Evolutionary conservation across 2,113 vertebrate species (phyloP).

Genomic region (Charadrius vociferus): DNA sequence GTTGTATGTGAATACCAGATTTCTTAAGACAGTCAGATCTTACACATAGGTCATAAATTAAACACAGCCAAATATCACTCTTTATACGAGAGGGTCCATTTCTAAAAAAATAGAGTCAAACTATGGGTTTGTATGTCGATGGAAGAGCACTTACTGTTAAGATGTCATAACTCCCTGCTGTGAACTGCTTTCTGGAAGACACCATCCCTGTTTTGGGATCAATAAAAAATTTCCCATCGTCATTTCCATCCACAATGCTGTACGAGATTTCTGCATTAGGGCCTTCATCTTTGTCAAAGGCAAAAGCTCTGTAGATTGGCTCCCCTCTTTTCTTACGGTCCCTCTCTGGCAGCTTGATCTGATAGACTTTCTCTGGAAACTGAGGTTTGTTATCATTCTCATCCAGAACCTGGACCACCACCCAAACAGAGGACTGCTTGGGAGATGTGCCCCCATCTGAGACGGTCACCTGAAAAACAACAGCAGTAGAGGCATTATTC

Average conservation of each 20-base stretch:
- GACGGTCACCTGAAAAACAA: slow-evolving; percentile 83
- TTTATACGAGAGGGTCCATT: background rate
- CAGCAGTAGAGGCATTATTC: background rate
- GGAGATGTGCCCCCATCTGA: slow-evolving; percentile 87
- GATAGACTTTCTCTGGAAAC: slow-evolving; percentile 94
- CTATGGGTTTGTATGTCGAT: background rate
- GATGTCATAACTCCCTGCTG: slow-evolving; percentile 93
- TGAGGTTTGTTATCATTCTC: slow-evolving; percentile 96
- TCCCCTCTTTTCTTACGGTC: slow-evolving; percentile 91
- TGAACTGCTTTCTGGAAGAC: slow-evolving; percentile 93
- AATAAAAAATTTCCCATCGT: slow-evolving; percentile 94
- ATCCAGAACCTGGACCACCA: slow-evolving; percentile 91
- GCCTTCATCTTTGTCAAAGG: slow-evolving; percentile 91
- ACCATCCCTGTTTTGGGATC: slow-evolving; percentile 96
- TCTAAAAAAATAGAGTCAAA: background rate
- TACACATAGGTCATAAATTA: background rate
- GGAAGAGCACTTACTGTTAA: slow-evolving; percentile 84
- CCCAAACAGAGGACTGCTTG: slow-evolving; percentile 89
- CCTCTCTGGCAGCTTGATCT: slow-evolving; percentile 91
- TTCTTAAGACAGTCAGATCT: background rate
- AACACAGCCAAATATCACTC: background rate
- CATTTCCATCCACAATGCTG: slow-evolving; percentile 92
- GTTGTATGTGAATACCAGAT: background rate
- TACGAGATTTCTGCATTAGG: slow-evolving; percentile 94
- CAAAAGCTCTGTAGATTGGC: slow-evolving; percentile 92